These are phyloP conservation scores for Centropus bengalensis DNA, from an alignment of 2,113 vertebrate genomes.

Conservation along the genomic window DNA sequence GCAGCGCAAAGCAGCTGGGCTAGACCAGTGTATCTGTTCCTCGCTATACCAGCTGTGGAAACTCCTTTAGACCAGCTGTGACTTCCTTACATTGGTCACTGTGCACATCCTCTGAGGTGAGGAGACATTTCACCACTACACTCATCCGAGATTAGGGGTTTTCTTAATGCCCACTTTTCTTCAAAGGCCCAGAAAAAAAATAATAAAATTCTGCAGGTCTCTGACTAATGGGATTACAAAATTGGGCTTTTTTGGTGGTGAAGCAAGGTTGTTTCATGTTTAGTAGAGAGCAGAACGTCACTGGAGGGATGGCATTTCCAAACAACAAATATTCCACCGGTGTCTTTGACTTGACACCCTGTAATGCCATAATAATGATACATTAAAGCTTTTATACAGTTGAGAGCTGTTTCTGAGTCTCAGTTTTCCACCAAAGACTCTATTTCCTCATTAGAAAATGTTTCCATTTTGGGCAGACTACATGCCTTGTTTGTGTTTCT, in stretches of 20 bases:
- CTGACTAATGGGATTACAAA: neutral
- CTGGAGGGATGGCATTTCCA: neutral
- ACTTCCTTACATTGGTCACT: neutral
- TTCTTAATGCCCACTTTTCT: neutral
- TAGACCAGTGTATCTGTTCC: neutral
- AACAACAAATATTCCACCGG: constrained; percentile 15
- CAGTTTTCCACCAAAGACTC: constrained; percentile 5
- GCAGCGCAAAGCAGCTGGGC: neutral
- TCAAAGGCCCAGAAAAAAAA: neutral
- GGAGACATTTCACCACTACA: neutral
- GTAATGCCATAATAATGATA: neutral
- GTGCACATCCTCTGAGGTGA: neutral
- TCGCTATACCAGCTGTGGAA: neutral
- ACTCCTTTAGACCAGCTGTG: neutral
- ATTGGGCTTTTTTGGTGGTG: rapidly evolving
- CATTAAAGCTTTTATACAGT: constrained; percentile 1
- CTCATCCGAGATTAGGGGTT: neutral
- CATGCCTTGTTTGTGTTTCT: neutral
- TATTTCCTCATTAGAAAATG: constrained; percentile 13
- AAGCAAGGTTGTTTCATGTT: neutral
- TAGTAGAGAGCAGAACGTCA: neutral
- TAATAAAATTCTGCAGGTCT: neutral
- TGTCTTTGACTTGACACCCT: neutral
- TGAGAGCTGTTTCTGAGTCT: constrained; percentile 20
- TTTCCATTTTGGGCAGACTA: neutral